These are phyloP conservation scores for Scyliorhinus canicula DNA, from an alignment of 2,797 vertebrate species.

Conservation along the genomic window DNA sequence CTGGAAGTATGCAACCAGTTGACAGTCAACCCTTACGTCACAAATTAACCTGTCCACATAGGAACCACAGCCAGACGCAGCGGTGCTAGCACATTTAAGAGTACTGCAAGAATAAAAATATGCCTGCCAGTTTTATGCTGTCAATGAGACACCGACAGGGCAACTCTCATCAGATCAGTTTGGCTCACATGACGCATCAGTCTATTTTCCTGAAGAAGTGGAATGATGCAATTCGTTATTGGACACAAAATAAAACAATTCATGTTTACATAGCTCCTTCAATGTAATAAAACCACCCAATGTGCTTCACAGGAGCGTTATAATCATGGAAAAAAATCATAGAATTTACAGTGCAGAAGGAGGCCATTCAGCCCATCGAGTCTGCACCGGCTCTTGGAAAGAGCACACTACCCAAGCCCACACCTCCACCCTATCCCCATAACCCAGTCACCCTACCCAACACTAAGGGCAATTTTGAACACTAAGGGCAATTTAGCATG, in stretches of 20 bases:
- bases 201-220: not conserved
- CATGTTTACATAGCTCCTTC: no score
- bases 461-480: no score
- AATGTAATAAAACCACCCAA: no score
- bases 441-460: no score
- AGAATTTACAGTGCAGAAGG: no score
- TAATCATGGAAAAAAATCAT: no score
- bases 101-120: not conserved
- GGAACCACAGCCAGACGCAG: not conserved
- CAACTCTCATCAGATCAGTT: not conserved
- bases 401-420: no score
- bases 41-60: not conserved
- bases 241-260: not conserved
- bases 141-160: not conserved
- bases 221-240: not conserved
- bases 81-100: not conserved
- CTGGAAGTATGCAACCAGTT: not conserved
- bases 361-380: no score
- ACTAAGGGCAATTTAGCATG: no score
- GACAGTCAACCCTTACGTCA: not conserved
- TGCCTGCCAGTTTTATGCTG: not conserved
- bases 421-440: no score
- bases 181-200: not conserved
- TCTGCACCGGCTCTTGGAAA: no score
- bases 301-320: no score